These are phyloP conservation scores for Andrena minutula DNA, from an alignment of 2,888 invertebrate genomes.

Conservation along the genomic window DNA sequence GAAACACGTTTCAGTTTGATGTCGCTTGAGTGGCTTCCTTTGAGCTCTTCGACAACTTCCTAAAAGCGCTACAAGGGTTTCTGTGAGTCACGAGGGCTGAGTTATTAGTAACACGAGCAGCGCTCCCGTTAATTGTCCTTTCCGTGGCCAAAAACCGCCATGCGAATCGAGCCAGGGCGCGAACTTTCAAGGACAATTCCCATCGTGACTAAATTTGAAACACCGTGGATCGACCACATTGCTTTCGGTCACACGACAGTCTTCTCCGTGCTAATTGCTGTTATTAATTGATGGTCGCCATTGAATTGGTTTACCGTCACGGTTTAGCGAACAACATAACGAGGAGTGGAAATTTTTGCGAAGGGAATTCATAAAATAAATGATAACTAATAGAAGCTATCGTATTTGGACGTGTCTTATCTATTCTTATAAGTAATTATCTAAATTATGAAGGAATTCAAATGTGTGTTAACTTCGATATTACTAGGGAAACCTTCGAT, in stretches of 20 bases:
- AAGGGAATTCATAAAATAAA: no score
- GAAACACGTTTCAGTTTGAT: not conserved
- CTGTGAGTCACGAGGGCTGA: slow-evolving; percentile 25
- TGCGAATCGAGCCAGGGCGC: slow-evolving; percentile 20
- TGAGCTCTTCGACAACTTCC: slow-evolving; percentile 22
- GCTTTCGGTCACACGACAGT: slow-evolving; percentile 23
- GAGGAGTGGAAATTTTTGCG: not conserved
- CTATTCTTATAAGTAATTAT: no score
- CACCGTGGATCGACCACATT: slow-evolving; percentile 31
- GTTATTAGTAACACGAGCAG: slow-evolving; percentile 46
- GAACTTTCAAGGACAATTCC: slow-evolving; percentile 42
- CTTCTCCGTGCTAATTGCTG: not conserved
- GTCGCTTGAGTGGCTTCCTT: slow-evolving; percentile 6
- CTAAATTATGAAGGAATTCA: no score
- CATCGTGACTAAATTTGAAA: slow-evolving; percentile 38
- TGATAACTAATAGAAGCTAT: no score
- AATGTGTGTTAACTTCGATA: no score
- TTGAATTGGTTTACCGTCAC: not conserved
- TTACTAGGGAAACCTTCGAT: no score
- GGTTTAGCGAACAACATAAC: not conserved
- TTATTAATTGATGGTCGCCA: slow-evolving; percentile 5
- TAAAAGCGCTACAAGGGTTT: slow-evolving; percentile 40
- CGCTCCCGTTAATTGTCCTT: slow-evolving; percentile 47
- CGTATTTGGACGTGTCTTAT: no score
- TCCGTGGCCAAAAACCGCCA: slow-evolving; percentile 30